phyloP scores from a whole-genome alignment of 2,888 invertebrate genomes.

The Ennomos quercinarius region DNA sequence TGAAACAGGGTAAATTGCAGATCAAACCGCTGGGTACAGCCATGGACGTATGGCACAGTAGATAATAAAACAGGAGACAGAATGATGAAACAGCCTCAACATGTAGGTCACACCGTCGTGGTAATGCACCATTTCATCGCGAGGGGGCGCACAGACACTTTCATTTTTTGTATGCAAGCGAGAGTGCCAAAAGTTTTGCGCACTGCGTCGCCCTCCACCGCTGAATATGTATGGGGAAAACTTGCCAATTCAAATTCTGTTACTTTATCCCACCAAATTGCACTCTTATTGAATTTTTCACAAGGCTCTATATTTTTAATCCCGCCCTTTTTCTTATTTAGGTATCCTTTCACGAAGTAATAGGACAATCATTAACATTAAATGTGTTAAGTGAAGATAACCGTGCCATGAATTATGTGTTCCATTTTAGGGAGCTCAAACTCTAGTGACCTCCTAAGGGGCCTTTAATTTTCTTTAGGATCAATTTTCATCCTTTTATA shows the following conservation, averaged over 20 bases:
- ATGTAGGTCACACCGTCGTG: slow-evolving; percentile 50
- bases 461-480: slow-evolving; percentile 22
- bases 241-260: slow-evolving; percentile 79
- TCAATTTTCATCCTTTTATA: slow-evolving; percentile 26
- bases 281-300: slow-evolving; percentile 63
- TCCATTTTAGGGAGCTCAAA: slow-evolving; percentile 9
- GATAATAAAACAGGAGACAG: not conserved
- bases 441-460: slow-evolving; percentile 3
- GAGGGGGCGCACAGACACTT: slow-evolving; percentile 55
- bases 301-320: slow-evolving; percentile 24
- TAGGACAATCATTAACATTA: slow-evolving; percentile 1
- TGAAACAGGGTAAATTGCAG: too few relatives aligned
- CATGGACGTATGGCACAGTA: too few relatives aligned
- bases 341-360: not conserved
- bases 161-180: slow-evolving; percentile 82
- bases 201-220: slow-evolving; percentile 72
- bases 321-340: slow-evolving; percentile 2
- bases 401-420: slow-evolving; percentile 9
- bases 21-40: too few relatives aligned
- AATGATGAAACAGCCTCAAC: slow-evolving; percentile 15
- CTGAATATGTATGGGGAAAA: slow-evolving; percentile 79
- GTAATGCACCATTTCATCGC: slow-evolving; percentile 66
- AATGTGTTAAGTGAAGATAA: too few relatives aligned
- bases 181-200: slow-evolving; percentile 84
- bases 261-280: slow-evolving; percentile 67